Evolutionary conservation across 2,113 vertebrate genomes (phyloP), one percentile per base, ranked within the genome.

Genomic region (Chloebia gouldiae): DNA sequence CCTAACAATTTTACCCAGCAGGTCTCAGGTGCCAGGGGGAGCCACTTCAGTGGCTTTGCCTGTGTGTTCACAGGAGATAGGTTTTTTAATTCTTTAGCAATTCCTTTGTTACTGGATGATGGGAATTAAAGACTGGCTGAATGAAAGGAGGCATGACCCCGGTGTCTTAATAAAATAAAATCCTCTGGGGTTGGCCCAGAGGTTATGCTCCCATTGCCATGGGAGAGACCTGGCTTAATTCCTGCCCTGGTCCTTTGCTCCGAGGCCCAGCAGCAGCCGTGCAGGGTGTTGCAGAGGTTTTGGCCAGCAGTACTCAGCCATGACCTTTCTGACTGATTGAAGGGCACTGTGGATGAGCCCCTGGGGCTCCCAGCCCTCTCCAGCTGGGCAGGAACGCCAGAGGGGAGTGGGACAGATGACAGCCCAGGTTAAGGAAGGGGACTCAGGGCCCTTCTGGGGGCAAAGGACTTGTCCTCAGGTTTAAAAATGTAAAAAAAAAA

Each of bases 111-210:
- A 70, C 40, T 37, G 68, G 42, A 83, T 37, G 56, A 92, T 0
- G 30, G 69, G 81, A 92, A 77, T 13, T 56, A 91, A 86, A 90
- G 59, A 44, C 49, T 83, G 85, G 19, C 68, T 88, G 71, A 87
- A 90, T 81, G 71, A 96, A 95, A 35, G 78, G 71, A 92, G 47
- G 51, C 68, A 82, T 8, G 22, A 90, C 89, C 89, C 56, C 23
- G 5, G 44, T 61, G 88, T 83, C 91, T 93, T 94, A 95, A 95
- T 95, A 83, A 94, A 87, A 93, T 80, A 69, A 95, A 77, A 83
- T 83, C 71, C 71, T 87, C 78, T 79, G 61, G 73, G 91, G 39
- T 7, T 77, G 75, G 57, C 77, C 68, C 44, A 68, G 76, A 66
- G 80, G 75, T 95, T 95, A 72, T 54, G 33, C 53, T 92, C 68